phyloP scores from a whole-genome alignment of 2,113 vertebrate species.

The Oryzias javanicus region DNA sequence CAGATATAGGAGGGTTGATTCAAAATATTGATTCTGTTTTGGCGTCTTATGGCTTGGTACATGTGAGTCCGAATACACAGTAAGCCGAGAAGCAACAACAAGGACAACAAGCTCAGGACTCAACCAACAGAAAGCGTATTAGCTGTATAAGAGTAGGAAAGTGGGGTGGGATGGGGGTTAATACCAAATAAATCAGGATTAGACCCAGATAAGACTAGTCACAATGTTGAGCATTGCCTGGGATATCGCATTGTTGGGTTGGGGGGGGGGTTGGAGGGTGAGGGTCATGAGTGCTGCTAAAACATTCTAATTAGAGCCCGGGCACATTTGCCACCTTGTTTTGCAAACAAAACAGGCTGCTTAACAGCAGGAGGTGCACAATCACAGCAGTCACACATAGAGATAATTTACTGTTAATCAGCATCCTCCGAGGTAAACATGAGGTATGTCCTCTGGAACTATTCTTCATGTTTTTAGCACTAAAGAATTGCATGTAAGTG shows the following conservation, averaged over 20 bases:
- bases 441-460: constrained; percentile 19
- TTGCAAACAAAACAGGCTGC: constrained; percentile 65
- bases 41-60: not conserved
- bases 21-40: not conserved
- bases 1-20: too few species aligned
- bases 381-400: constrained; percentile 55
- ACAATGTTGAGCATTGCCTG: constrained; percentile 67
- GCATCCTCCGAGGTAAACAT: constrained; percentile 30
- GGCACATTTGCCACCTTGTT: constrained; percentile 65
- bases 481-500: constrained; percentile 14
- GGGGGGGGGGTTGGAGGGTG: constrained; percentile 37
- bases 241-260: constrained; percentile 55
- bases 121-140: constrained; percentile 30
- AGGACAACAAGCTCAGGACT: constrained; percentile 21
- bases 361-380: constrained; percentile 63
- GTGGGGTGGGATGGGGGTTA: constrained; percentile 33
- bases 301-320: constrained; percentile 62
- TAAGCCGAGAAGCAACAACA: constrained; percentile 12
- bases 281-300: constrained; percentile 61
- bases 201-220: constrained; percentile 70
- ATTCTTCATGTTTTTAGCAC: constrained; percentile 27
- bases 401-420: constrained; percentile 59
- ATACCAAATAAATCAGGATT: constrained; percentile 72
- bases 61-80: not conserved
- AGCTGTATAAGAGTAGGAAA: constrained; percentile 35